Evolutionary conservation across 2,888 invertebrate genomes (phyloP).

Genomic region (Tenthredo distinguenda): DNA sequence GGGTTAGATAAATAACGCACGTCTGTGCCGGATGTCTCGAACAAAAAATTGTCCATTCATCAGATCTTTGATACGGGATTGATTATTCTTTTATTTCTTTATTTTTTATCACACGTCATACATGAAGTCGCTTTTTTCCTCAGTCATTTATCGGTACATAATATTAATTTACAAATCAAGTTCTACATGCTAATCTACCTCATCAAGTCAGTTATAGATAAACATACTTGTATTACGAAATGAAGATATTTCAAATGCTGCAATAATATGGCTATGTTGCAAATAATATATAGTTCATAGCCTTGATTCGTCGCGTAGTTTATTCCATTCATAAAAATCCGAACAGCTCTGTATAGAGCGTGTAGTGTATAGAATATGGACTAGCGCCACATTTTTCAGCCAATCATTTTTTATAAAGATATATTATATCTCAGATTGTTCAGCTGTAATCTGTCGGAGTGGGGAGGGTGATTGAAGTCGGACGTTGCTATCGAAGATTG

Average conservation of each 20-base stretch:
- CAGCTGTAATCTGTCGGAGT: background rate
- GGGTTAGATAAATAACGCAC: background rate
- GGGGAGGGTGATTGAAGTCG: background rate
- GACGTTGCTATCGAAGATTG: background rate
- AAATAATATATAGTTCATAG: conserved; percentile 10
- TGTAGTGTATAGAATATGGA: background rate
- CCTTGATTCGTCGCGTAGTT: conserved; percentile 5
- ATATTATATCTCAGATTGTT: background rate
- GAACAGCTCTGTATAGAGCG: background rate
- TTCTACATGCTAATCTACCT: background rate
- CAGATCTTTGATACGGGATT: background rate
- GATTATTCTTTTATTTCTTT: background rate
- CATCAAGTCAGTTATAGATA: background rate
- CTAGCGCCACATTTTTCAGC: background rate
- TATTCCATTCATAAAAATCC: conserved; percentile 27
- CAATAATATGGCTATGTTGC: background rate
- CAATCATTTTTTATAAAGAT: background rate
- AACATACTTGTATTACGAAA: background rate
- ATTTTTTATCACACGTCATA: background rate
- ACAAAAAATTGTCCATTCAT: background rate
- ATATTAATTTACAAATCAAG: background rate
- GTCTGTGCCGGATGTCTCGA: background rate
- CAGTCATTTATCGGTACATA: background rate
- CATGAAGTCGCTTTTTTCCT: background rate
- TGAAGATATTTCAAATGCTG: background rate